Conservation (phyloP, 1,140 invertebrate species). For the Hydropsyche tenuis region DNA sequence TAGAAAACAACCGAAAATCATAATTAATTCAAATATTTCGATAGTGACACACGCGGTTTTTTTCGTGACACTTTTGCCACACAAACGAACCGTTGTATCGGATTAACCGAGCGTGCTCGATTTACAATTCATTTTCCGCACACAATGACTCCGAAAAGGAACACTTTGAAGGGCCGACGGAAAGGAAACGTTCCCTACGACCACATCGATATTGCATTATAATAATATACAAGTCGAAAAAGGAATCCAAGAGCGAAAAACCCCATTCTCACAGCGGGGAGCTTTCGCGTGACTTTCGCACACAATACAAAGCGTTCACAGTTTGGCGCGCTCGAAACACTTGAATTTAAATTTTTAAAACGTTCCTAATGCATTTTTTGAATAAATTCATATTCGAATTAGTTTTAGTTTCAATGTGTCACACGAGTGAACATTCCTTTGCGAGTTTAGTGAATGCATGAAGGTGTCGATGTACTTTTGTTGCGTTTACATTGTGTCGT, state of each 20-base stretch:
- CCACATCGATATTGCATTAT: no score
- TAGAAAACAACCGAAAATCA: no score
- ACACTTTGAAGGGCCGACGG: conserved; percentile 2
- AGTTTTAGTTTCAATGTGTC: no score
- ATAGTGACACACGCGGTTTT: no score
- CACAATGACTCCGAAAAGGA: conserved; percentile 1
- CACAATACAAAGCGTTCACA: not conserved
- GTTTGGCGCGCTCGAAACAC: not conserved
- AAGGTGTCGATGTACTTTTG: conserved; percentile 7
- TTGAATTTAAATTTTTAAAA: not conserved
- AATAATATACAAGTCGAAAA: no score
- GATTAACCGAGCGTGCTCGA: conserved; percentile 25
- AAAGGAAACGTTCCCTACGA: not conserved
- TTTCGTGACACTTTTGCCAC: no score
- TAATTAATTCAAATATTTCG: no score
- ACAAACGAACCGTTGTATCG: conserved; percentile 1
- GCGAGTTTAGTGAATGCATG: no score
- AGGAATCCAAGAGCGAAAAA: no score
- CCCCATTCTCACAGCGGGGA: not conserved
- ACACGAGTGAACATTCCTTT: no score
- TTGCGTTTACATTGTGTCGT: not conserved
- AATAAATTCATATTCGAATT: not conserved
- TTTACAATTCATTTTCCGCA: not conserved
- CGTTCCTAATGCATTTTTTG: not conserved
- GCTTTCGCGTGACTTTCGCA: not conserved